Percentiles rank a stretch among this genome's conserved stretches.
Conservation (phyloP, 1,140 invertebrate genomes). For the Papilio polytes region DNA sequence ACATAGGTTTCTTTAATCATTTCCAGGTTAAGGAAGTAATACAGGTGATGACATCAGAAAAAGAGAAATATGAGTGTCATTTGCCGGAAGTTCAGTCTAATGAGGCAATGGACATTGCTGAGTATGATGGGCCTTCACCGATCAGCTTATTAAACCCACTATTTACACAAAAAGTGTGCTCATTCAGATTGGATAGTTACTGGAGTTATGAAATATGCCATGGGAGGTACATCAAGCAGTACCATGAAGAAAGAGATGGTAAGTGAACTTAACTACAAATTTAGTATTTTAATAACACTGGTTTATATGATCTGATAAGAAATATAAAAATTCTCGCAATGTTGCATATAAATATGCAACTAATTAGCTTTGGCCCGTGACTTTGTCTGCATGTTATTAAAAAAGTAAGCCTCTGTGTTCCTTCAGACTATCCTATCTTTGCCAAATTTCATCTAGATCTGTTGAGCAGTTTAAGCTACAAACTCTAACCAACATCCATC, state of each 20-base stretch:
- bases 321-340: too few relatives aligned
- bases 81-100: conserved; percentile 88
- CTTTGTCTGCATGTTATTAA: too few relatives aligned
- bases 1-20: conserved; percentile 55
- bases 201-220: conserved; percentile 99
- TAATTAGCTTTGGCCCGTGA: too few relatives aligned
- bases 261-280: conserved; percentile 24
- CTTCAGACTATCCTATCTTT: too few relatives aligned
- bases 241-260: conserved; percentile 97
- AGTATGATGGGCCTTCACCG: conserved; percentile 89
- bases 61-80: conserved; percentile 90
- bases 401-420: too few relatives aligned
- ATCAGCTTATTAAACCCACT: conserved; percentile 90
- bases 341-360: too few relatives aligned
- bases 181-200: conserved; percentile 95
- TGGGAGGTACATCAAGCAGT: conserved; percentile 95
- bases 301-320: too few relatives aligned
- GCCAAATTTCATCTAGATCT: too few relatives aligned
- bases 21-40: conserved; percentile 81
- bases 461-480: too few relatives aligned
- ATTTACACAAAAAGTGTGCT: conserved; percentile 91
- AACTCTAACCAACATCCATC: too few relatives aligned
- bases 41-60: conserved; percentile 86
- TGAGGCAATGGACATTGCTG: conserved; percentile 83
- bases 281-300: too few relatives aligned